Conservation (phyloP, 1,140 invertebrate genomes). For the Branchinecta lynchi region DNA sequence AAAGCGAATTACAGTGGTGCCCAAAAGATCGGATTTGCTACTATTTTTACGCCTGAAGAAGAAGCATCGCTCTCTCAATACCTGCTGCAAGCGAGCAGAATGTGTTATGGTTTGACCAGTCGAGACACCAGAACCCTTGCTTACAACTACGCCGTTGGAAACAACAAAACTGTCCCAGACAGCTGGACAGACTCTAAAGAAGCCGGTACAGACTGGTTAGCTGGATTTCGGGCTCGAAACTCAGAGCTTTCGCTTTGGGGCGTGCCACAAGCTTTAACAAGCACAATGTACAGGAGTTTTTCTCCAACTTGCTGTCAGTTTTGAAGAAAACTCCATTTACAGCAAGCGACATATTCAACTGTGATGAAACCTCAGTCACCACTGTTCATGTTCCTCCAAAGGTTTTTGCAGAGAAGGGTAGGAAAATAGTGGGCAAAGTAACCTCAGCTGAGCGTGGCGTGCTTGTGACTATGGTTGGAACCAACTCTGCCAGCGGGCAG, state of each 20-base stretch:
- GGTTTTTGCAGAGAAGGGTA: conserved; percentile 1
- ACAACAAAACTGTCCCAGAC: conserved; percentile 1
- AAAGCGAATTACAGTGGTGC: conserved; percentile 5
- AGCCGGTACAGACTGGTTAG: neutral
- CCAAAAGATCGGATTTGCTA: conserved; percentile 5
- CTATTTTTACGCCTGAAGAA: conserved; percentile 10
- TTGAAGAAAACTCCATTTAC: conserved; percentile 11
- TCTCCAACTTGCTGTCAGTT: conserved; percentile 12
- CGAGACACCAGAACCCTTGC: neutral
- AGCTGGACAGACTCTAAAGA: conserved; percentile 14
- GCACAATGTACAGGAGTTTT: conserved; percentile 18
- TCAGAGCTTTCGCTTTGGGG: conserved; percentile 17
- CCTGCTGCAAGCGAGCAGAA: conserved; percentile 8
- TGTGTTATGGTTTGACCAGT: neutral
- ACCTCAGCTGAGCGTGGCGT: conserved; percentile 4
- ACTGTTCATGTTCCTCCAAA: conserved; percentile 9
- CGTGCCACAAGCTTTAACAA: conserved; percentile 19
- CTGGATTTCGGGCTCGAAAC: neutral
- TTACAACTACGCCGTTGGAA: conserved; percentile 1
- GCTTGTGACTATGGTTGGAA: conserved; percentile 8
- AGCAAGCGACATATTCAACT: conserved; percentile 15
- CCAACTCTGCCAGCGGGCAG: neutral
- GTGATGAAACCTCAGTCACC: conserved; percentile 17
- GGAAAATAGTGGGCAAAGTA: conserved; percentile 9
- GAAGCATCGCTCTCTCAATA: conserved; percentile 9